Evolutionary conservation across 2,113 vertebrate species (phyloP).

Genomic region (Nycticryphes semicollaris): DNA sequence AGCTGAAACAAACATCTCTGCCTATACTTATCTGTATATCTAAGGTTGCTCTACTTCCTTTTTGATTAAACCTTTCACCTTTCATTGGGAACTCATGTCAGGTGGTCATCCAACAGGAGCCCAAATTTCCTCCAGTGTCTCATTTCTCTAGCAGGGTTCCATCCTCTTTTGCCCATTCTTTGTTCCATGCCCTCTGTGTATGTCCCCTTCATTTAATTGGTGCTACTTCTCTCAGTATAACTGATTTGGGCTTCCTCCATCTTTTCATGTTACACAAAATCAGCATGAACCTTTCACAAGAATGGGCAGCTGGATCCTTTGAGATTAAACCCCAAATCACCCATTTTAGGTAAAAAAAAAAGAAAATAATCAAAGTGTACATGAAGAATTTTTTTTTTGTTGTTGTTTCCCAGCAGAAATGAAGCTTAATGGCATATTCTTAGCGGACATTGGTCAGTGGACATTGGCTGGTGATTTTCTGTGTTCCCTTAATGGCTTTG

Average conservation of each 20-base stretch:
- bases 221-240: neutral
- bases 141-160: neutral
- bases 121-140: neutral
- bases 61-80: neutral
- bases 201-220: neutral
- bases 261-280: neutral
- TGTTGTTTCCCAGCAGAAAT: neutral
- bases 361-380: accelerated
- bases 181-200: neutral
- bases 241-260: neutral
- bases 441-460: neutral
- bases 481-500: neutral
- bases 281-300: neutral
- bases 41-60: neutral
- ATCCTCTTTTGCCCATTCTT: neutral
- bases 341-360: neutral
- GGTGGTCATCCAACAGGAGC: neutral
- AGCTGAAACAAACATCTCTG: neutral
- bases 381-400: neutral
- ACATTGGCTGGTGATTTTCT: neutral
- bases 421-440: neutral
- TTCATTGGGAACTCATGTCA: neutral
- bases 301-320: neutral
- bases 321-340: neutral
- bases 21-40: neutral